Evolutionary conservation across 2,888 invertebrate species (phyloP), one percentile per base, ranked within the genome.

Genomic region (Sthenelais limicola): DNA sequence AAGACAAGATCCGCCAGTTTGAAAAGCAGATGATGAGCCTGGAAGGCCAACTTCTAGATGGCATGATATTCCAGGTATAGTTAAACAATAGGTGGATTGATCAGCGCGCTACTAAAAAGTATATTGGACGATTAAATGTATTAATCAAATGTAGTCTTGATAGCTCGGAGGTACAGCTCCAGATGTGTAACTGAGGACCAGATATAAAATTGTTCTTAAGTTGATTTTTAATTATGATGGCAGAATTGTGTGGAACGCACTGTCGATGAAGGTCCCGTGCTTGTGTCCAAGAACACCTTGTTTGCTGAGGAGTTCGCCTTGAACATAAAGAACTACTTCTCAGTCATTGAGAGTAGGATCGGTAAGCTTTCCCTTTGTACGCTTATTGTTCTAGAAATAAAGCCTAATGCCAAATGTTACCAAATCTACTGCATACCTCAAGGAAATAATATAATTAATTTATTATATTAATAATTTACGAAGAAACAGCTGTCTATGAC

Each of bases 1-100:
- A 91, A 79, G 90, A 91, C 9, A 91, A 92, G 82, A 88, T 94
- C 5, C 89, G 90, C 76, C 92, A 92, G 3, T 90, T 96, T 77
- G 91, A 92, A 80, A 92, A 91, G 78, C 91, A 94, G 58, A 88
- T 95, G 73, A 91, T 91, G 77, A 92, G 92, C 79, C 89, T 94
- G 54, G 92, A 93, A 80, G 89, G 89, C 12, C 91, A 91, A 80
- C 83, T 94, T 30, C 89, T 94, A 82, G 82, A 87, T 80, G 93
- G 93, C 74, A 91, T 91, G 81, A 92, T 94, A 79, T 92, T 94
- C 82, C 92, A 92, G 87, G 92, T 91, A 49, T n/a, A 12, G 43
- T 43, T 43, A 43, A 43, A 43, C 43, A 43, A 12, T 43, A 21
- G 24, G 18, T 12, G 15, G n/a, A n/a, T n/a, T n/a, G n/a, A n/a